phyloP scores from a whole-genome alignment of 2,113 vertebrate species.

The Crotalus horridus region DNA sequence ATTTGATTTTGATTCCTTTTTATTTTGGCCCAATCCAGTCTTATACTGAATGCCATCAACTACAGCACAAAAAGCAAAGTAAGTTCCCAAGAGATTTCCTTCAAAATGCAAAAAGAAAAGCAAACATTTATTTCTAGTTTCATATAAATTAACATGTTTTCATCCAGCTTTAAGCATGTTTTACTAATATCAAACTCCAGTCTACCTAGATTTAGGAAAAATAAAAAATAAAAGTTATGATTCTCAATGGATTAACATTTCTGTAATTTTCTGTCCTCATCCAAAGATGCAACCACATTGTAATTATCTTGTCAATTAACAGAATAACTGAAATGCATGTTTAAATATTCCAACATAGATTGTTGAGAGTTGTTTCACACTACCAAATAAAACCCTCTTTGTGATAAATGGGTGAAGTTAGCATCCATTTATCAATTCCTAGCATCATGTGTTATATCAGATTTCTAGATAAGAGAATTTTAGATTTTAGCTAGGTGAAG shows the following conservation, averaged over 20 bases:
- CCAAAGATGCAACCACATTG: not conserved
- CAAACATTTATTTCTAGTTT: not conserved
- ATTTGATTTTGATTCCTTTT: conserved; percentile 83
- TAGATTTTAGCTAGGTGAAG: not conserved
- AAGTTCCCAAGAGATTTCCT: conserved; percentile 75
- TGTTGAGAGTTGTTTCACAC: not conserved
- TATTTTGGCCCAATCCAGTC: conserved; percentile 85
- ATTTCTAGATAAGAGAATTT: not conserved
- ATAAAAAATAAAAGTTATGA: not conserved
- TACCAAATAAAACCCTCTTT: not conserved
- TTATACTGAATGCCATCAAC: conserved; percentile 83
- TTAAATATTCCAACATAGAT: not conserved
- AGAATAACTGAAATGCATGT: not conserved
- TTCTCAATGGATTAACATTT: not conserved
- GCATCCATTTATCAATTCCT: not conserved
- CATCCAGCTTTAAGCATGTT: not conserved
- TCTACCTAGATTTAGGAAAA: not conserved
- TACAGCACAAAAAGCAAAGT: conserved; percentile 91
- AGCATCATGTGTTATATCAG: not conserved
- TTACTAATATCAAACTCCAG: not conserved
- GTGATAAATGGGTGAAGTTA: not conserved
- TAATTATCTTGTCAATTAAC: not conserved
- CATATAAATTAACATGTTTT: not conserved
- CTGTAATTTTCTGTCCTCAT: not conserved
- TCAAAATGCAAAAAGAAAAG: conserved; percentile 32